Base-by-base conservation (phyloP, 1,140 invertebrate genomes). In the Drosophila ohnishii region DNA sequence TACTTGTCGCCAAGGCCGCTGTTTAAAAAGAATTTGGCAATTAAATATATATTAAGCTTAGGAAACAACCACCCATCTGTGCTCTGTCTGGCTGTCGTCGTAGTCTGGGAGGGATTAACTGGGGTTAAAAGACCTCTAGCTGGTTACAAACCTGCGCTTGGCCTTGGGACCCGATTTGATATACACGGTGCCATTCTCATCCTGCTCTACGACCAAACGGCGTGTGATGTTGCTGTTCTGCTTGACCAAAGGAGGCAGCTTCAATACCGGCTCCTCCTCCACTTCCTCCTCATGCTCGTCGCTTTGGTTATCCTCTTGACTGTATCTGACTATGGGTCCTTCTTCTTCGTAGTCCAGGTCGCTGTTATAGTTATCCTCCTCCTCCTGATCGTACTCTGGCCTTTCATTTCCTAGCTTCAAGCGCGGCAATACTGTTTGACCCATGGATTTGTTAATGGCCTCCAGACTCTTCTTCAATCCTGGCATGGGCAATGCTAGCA, bases 1-100 rank as follows among this genome's bases (percentile, higher is more conserved):
- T 95, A 95, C 22, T 92, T 92, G 56, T 92, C 90, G 57, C 92
- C 92, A 53, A 93, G 93, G 40, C 53, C 61, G 40, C 61, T 75
- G 58, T 71, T 57, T 50, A 22, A 56, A 44, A 6, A 63, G 32
- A 59, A 48, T 53, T n/a, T 16, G 22, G 13, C 13, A 39, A 39
- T 56, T 11, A 58, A 58, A 28, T 47, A 47, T 14, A 25, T 3
- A 28, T 25, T 10, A 25, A 25, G 16, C 7, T 22, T 14, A 5
- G 19, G 8, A 55, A 44, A 80, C 59, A 44, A 80, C 62, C 67
- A 32, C 42, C 66, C 58, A 42, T 59, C 14, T 40, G 39, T 66
- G 64, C 80, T 69, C 77, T 65, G 67, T 59, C 61, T 86, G 74
- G 81, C 63, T 86, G 81, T 86, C 69, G 70, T 72, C 55, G 74